Percentiles rank a stretch among this genome's conserved stretches.
Conservation (phyloP, 2,888 invertebrate genomes). For the Branchinecta sandiegonensis region DNA sequence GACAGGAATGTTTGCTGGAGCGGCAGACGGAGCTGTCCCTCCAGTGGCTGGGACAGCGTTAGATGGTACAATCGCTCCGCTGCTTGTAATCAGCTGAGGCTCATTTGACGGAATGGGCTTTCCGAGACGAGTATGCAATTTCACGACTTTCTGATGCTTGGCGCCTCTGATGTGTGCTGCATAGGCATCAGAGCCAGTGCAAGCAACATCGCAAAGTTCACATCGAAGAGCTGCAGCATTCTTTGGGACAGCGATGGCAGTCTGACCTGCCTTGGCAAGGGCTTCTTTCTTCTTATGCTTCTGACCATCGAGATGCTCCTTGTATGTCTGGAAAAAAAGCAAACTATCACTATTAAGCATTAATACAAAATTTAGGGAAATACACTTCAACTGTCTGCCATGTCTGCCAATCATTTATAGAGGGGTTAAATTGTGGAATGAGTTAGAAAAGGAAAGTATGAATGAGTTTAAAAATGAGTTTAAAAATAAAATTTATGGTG, state of each 20-base stretch:
- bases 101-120: conserved; percentile 94
- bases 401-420: too few species aligned
- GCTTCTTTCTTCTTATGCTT: conserved; percentile 98
- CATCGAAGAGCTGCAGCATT: conserved; percentile 62
- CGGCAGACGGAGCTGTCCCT: conserved; percentile 31
- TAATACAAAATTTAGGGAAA: too few species aligned
- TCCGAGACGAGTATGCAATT: conserved; percentile 88
- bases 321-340: conserved; percentile 49
- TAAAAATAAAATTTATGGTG: too few species aligned
- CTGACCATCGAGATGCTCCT: conserved; percentile 95
- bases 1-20: conserved; percentile 31
- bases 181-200: conserved; percentile 96
- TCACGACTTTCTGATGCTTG: conserved; percentile 89
- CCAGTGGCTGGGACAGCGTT: conserved; percentile 28
- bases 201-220: conserved; percentile 94
- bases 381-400: too few species aligned
- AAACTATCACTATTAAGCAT: too few species aligned
- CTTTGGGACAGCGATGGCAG: conserved; percentile 43
- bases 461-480: too few species aligned
- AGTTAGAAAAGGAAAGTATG: too few species aligned
- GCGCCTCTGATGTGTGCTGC: conserved; percentile 94
- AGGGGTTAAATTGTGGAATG: too few species aligned
- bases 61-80: conserved; percentile 48
- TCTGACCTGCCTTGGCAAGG: conserved; percentile 50
- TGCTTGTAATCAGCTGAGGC: conserved; percentile 38